A percentile compares a stretch with the other conserved stretches of the same genome.
phyloP scores from a whole-genome alignment of 2,113 vertebrate genomes.

The Chaetura pelagica region DNA sequence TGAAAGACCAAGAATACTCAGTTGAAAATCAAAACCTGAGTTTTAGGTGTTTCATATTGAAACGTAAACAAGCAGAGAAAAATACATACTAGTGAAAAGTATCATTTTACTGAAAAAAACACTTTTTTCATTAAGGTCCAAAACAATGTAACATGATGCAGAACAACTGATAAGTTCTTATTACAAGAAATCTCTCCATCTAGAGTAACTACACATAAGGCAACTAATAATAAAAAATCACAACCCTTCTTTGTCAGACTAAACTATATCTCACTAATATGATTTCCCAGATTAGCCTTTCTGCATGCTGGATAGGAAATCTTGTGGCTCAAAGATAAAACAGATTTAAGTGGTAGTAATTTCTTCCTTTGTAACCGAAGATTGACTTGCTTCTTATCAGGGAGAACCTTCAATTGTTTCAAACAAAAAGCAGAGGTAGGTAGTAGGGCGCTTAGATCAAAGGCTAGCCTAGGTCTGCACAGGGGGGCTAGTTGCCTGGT shows the following conservation, averaged over 20 bases:
- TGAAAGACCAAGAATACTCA: not conserved
- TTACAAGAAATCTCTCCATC: conserved; percentile 43
- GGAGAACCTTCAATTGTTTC: conserved; percentile 46
- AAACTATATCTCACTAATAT: conserved; percentile 29
- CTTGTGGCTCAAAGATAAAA: conserved; percentile 51
- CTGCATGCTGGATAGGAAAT: conserved; percentile 39
- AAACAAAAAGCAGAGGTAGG: conserved; percentile 52
- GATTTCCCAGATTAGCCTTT: conserved; percentile 46
- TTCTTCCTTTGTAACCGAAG: conserved; percentile 61
- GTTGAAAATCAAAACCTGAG: not conserved
- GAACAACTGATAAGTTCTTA: not conserved
- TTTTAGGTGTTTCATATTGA: conserved; percentile 30
- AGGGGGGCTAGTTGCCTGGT: not conserved
- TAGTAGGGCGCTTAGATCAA: conserved; percentile 60
- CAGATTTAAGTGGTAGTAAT: conserved; percentile 48
- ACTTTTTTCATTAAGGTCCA: conserved; percentile 26
- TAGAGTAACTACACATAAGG: conserved; percentile 5
- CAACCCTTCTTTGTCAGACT: conserved; percentile 11
- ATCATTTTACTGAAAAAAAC: not conserved
- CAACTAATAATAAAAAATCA: conserved; percentile 50
- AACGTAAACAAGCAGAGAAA: conserved; percentile 15
- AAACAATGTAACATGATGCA: conserved; percentile 22
- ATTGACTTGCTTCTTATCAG: conserved; percentile 68
- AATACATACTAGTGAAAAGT: not conserved
- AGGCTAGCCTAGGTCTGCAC: conserved; percentile 42